Evolutionary conservation across 2,113 vertebrate species (phyloP), one percentile per base, ranked within the genome.

Genomic region (Megaceryle maxima): DNA sequence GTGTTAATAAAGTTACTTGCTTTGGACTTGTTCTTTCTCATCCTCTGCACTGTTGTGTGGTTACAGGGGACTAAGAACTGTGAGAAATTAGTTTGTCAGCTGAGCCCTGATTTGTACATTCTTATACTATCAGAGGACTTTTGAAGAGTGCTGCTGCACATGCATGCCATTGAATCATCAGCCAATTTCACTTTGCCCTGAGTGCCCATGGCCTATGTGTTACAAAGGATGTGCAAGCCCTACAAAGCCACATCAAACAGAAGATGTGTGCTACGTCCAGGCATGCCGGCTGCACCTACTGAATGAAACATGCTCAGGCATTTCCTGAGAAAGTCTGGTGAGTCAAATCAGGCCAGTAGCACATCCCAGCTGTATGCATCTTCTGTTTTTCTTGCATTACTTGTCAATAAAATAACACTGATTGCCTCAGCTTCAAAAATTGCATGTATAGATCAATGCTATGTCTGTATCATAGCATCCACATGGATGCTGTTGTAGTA

Each of bases 271-370:
- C 46, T 74, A 15, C 74, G 90, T 86, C 94, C 92, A 95, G 95
- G 95, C 97, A 91, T 74, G 94, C 88, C 35, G 24, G 88, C 92
- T 88, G 82, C 70, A 88, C 88, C 96, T 94, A 87, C 82, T 81
- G 82, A 94, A 91, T 81, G 91, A 94, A 97, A 96, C 73, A 94
- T 31, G 83, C 88, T 95, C 55, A 77, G 84, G 66, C 93, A 94
- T 96, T 97, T 97, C 97, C 92, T 92, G 85, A 93, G 87, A 97
- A 96, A 95, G 63, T 57, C 73, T 83, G 76, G 78, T 66, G 86
- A 96, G 85, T 97, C 94, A 98, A 95, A 95, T 78, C 96, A 95
- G 96, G 92, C 80, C 91, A 87, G 63, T 25, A 82, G 75, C 86
- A 94, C 75, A 57, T n/a, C 76, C 83, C 64, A 64, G 73, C 72